phyloP scores from a whole-genome alignment of 2,888 invertebrate genomes.

The Orthonevra nobilis region DNA sequence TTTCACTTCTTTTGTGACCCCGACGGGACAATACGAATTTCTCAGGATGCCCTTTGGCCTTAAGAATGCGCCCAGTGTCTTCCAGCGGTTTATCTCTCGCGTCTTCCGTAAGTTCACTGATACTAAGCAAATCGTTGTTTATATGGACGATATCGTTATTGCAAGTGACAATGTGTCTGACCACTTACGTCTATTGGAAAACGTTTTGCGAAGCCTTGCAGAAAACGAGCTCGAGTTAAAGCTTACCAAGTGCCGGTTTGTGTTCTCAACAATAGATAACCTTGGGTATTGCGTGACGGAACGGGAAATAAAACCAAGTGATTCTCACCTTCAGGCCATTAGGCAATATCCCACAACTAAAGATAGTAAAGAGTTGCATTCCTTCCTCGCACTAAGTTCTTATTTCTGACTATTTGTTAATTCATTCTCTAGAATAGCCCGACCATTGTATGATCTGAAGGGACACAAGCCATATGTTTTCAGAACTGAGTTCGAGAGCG shows the following conservation, averaged over 20 bases:
- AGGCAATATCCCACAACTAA: constrained; percentile 24
- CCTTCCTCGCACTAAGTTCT: constrained; percentile 47
- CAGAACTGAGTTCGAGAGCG: not conserved
- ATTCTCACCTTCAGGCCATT: not conserved
- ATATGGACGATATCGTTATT: constrained; percentile 46
- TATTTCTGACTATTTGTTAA: constrained; percentile 53
- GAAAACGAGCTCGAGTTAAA: no score
- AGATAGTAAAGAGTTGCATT: constrained; percentile 13
- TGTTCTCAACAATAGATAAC: constrained; percentile 8
- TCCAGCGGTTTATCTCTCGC: constrained; percentile 48
- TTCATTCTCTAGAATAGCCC: constrained; percentile 70
- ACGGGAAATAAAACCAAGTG: no score
- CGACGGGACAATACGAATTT: constrained; percentile 67
- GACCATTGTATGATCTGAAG: constrained; percentile 72
- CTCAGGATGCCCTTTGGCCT: constrained; percentile 64
- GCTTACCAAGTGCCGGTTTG: not conserved
- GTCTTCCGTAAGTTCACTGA: constrained; percentile 24
- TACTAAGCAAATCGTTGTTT: constrained; percentile 23
- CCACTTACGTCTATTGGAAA: no score
- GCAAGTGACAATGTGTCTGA: constrained; percentile 12
- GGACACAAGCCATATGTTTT: constrained; percentile 31
- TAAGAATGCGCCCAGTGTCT: constrained; percentile 53
- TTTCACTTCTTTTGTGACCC: constrained; percentile 71
- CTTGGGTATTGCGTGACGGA: not conserved
- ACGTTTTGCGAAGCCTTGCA: no score